phyloP scores from a whole-genome alignment of 2,888 invertebrate species.

The Tachina grossa region DNA sequence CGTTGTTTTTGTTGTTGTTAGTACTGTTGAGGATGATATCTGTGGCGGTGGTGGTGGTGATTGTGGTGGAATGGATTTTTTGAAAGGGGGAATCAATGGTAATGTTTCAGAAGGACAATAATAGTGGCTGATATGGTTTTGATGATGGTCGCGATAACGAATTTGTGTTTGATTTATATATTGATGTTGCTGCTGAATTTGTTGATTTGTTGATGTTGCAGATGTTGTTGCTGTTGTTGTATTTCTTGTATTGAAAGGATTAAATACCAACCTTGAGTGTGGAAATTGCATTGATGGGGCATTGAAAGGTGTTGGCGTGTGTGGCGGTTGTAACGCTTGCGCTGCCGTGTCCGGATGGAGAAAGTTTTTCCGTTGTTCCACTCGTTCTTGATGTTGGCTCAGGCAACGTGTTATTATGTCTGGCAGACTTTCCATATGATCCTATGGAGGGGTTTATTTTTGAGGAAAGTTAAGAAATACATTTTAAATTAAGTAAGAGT shows the following conservation, averaged over 20 bases:
- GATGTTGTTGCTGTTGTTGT: conserved; percentile 58
- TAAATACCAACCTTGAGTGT: conserved; percentile 84
- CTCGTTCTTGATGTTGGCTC: conserved; percentile 90
- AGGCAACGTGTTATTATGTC: conserved; percentile 91
- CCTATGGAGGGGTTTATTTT: conserved; percentile 82
- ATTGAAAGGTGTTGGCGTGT: conserved; percentile 80
- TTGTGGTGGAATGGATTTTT: conserved; percentile 56
- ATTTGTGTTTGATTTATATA: conserved; percentile 51
- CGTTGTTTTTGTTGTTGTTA: conserved; percentile 18
- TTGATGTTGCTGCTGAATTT: conserved; percentile 71
- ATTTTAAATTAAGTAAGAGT: not conserved
- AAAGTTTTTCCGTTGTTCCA: conserved; percentile 92
- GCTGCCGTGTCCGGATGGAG: conserved; percentile 94
- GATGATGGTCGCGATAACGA: conserved; percentile 59
- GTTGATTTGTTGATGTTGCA: conserved; percentile 61
- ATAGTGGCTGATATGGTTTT: conserved; percentile 62
- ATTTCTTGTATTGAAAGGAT: conserved; percentile 50
- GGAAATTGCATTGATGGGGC: conserved; percentile 84
- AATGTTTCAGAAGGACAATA: conserved; percentile 55
- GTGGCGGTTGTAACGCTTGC: conserved; percentile 83
- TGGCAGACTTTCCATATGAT: conserved; percentile 92
- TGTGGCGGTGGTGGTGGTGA: conserved; percentile 45
- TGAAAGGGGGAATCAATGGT: conserved; percentile 65
- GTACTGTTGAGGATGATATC: not conserved
- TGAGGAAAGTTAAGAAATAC: not conserved